Conservation (phyloP, 2,797 vertebrate species). For the Loris lydekkerianus region DNA sequence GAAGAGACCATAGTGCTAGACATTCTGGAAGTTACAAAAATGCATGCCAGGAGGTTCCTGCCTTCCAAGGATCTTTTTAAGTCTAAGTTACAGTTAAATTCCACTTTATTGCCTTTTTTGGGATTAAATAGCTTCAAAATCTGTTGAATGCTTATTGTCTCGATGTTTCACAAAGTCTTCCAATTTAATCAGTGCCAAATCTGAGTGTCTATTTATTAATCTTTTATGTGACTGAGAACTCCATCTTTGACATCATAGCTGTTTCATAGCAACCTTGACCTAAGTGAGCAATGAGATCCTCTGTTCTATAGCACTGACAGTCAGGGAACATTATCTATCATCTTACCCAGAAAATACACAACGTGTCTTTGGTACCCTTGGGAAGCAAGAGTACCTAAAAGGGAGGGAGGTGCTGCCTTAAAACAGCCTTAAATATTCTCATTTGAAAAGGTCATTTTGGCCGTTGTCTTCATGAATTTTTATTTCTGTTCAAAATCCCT, state of each 20-base stretch:
- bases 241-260: conserved; percentile 79
- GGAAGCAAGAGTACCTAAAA: neutral
- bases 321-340: neutral
- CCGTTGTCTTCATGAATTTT: conserved; percentile 37
- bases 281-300: neutral
- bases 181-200: neutral
- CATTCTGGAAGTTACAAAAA: neutral
- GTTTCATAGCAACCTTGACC: conserved; percentile 55
- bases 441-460: neutral
- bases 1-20: neutral
- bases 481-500: conserved; percentile 36
- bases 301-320: neutral
- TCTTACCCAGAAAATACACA: neutral
- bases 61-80: neutral
- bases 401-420: neutral
- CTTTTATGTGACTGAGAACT: conserved; percentile 37
- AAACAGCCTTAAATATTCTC: neutral
- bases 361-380: neutral
- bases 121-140: conserved; percentile 52
- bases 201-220: neutral
- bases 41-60: neutral
- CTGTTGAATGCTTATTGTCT: neutral
- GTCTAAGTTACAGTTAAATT: neutral
- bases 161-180: neutral
- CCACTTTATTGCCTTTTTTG: neutral